Base-by-base conservation (phyloP, 2,113 vertebrate genomes). In the Podiceps cristatus region DNA sequence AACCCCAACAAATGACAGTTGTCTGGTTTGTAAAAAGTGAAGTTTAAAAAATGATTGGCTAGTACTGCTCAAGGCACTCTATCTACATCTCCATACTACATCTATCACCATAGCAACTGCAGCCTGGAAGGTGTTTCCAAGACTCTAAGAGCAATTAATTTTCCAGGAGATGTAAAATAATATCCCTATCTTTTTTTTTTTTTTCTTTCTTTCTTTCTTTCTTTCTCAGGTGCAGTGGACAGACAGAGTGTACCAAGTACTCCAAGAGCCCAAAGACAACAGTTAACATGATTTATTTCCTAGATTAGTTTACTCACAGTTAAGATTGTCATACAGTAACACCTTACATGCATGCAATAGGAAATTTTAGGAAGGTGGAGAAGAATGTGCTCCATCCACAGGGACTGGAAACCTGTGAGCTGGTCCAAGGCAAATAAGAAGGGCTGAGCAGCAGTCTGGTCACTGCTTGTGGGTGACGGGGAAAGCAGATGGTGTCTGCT, bases 41-140 rank as follows among this genome's bases (percentile, higher is more conserved):
- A 81, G 8, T 80, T 75, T 73, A 73, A 50, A 86, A 90, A 29
- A 44, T 27, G 77, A 93, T 79, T 95, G 92, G 88, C 40, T 79
- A 29, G 40, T 22, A 78, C 20, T 85, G 60, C 73, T 95, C 66
- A 93, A 93, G 45, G 50, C 69, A 94, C 56, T 85, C 49, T 81
- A 84, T 89, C 83, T 72, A 45, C 83, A 86, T 81, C 69, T 91
- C 67, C 66, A 68, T 82, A 75, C 56, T 77, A 59, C 42, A 59
- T 78, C 76, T 75, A 91, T 96, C 80, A 75, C 97, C 86, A 97
- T 96, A 97, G 96, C 90, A 97, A 97, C 96, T 62, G 71, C 58
- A 96, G 82, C 88, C 63, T 85, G 76, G 53, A 53, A 95, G 76
- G 69, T 85, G 69, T 78, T 97, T 96, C 62, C 80, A 92, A 92